phyloP scores from a whole-genome alignment of 2,797 vertebrate species.

The Takifugu ocellatus region DNA sequence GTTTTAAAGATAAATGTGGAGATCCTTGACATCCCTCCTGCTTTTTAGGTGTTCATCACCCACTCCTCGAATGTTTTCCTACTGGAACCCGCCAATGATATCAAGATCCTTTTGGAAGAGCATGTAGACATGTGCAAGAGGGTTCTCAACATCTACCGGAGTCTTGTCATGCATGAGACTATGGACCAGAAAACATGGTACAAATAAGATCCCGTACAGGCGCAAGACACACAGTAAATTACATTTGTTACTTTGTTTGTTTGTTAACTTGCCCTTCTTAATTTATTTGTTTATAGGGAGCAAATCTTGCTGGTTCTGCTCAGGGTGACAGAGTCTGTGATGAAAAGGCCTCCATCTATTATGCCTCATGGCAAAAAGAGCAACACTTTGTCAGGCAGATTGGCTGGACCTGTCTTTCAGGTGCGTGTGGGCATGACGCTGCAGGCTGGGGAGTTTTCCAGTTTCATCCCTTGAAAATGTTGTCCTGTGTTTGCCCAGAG shows the following conservation, averaged over 20 bases:
- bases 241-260: not conserved
- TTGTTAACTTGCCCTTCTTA: not conserved
- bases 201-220: not conserved
- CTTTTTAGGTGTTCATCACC: constrained; percentile 90
- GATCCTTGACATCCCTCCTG: not conserved
- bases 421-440: constrained; percentile 44
- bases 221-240: not conserved
- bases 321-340: constrained; percentile 94
- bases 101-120: constrained; percentile 92
- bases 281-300: constrained; percentile 78
- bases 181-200: constrained; percentile 99
- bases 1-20: not conserved
- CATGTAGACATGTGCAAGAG: constrained; percentile 99
- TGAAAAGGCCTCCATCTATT: constrained; percentile 93
- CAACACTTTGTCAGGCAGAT: constrained; percentile 89
- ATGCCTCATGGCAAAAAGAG: constrained; percentile 92
- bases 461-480: too few species aligned
- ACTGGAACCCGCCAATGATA: constrained; percentile 94
- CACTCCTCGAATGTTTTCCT: constrained; percentile 96
- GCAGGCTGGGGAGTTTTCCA: too few species aligned
- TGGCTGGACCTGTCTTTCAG: constrained; percentile 97
- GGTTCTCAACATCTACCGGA: constrained; percentile 97
- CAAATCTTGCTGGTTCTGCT: constrained; percentile 94
- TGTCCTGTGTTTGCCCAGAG: not conserved
- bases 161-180: constrained; percentile 96